Base-by-base conservation (phyloP, 2,888 invertebrate species). In the Apeira syringaria region DNA sequence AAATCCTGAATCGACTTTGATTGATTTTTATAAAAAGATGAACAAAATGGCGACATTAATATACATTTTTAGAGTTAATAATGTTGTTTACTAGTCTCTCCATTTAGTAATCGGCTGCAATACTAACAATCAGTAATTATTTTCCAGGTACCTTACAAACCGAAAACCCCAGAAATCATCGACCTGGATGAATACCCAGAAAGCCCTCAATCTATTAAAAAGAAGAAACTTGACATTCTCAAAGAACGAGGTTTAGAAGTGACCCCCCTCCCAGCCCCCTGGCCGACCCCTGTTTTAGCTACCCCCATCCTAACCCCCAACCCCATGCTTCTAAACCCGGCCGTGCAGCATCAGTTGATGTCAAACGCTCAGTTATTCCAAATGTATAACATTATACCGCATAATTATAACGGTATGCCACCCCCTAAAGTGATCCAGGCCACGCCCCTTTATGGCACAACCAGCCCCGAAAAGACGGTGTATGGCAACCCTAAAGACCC, bases 241-340 rank as follows among this genome's bases (percentile, higher is more conserved):
- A 93, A 94, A 43, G 94, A 95, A 61, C 92, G 94, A 7, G 95
- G 95, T 0, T 78, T 95, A 2, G 95, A 95, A 67, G 95, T 95
- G 1, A 95, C 95, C 0, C 92, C 95, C 0, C 91, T 95, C 0
- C 83, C 90, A 9, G 47, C 65, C 12, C 75, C 84, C 17, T 68
- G 71, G 77, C 56, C 46, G 33, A 33, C 47, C 7, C 57, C 59
- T 6, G 26, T 50, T 2, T 10, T 45, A 10, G 30, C 39, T 2
- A 45, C 50, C 38, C 65, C 61, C 0, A 56, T 65, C 5, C 45
- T 62, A 1, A 38, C 56, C 13, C 60, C 67, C 6, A 59, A 70
- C 9, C 68, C 73, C 8, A 61, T 82, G n/a, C 61, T 84, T 3
- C 65, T 64, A 9, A 85, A 68, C 74, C 90, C 65, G 1, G 85